Conservation (phyloP, 2,113 vertebrate species). For the Heterochromis multidens region DNA sequence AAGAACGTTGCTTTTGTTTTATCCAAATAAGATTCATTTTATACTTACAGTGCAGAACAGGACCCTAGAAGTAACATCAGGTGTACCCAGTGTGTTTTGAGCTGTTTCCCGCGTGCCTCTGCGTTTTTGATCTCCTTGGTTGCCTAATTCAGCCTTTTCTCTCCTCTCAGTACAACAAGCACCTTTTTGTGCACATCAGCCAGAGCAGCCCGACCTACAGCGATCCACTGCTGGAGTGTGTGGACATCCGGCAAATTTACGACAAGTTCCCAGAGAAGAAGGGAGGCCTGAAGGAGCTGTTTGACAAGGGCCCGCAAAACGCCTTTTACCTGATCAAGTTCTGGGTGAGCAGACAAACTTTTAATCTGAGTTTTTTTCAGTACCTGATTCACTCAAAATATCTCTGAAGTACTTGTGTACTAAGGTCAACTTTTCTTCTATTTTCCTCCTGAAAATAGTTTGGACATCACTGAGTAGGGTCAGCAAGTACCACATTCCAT, state of each 20-base stretch:
- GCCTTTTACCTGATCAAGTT: constrained; percentile 99
- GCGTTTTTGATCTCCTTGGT: not conserved
- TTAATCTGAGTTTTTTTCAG: not conserved
- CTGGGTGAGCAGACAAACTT: constrained; percentile 81
- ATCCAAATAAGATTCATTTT: too few relatives aligned
- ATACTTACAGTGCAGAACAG: not conserved
- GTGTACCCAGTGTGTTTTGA: accelerated
- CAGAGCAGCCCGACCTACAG: constrained; percentile 92
- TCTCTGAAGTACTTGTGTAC: not conserved
- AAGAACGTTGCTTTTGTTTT: too few relatives aligned
- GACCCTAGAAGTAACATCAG: not conserved
- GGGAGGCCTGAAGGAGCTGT: constrained; percentile 95
- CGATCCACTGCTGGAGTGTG: constrained; percentile 92
- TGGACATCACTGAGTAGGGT: not conserved
- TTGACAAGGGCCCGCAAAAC: constrained; percentile 92
- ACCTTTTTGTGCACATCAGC: constrained; percentile 97
- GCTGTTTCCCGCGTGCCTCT: not conserved
- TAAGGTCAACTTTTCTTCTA: not conserved
- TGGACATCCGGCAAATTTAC: constrained; percentile 98
- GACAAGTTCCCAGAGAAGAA: constrained; percentile 99
- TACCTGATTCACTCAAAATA: not conserved
- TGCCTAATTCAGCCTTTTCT: not conserved
- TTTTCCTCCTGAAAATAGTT: not conserved
- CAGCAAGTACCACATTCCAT: not conserved
- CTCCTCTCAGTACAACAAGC: constrained; percentile 90